Base-by-base conservation (phyloP, 64 coral and sea anemone species). In the Montipora foliosa region DNA sequence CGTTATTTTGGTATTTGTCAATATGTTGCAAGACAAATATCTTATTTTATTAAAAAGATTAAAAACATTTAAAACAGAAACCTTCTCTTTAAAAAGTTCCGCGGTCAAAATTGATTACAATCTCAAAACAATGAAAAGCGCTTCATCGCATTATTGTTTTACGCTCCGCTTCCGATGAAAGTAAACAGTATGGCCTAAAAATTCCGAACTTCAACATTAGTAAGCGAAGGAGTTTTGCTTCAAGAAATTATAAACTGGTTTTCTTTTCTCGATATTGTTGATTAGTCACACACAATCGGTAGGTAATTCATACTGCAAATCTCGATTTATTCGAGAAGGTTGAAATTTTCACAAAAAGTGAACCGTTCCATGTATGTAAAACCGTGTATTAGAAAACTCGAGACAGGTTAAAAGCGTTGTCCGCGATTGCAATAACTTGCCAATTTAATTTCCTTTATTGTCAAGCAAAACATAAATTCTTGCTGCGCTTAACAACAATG, bases 101-200 rank as follows among this genome's bases (percentile, higher is more conserved):
- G 60, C 5, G 20, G 44, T 5, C 45, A 86, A 21, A 2, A 19
- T 11, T 3, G 68, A 78, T 49, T 46, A 78, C 15, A 4, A 78
- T 49, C 15, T 6, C 45, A 49, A 14, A 8, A 78, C 76, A 49
- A 78, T 49, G 76, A 7, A 50, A 11, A 49, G 14, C 45, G 76
- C 14, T 17, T 75, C 73, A 72, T 72, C 53, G 53, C 6, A 57
- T 75, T 44, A 75, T 44, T 86, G 37, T 29, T 86, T 71, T 11
- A 71, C 66, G 82, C 64, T 70, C 46, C 82, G 64, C 82, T 71
- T 86, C 82, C 82, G 62, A 67, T 20, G n/a, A 86, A 71, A 20
- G 51, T 50, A 86, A 86, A 86, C 64, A 86, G 0, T 49, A 14
- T 37, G 13, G 81, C 19, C 4, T 16, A 44, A 58, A 50, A 71